Percentiles rank a stretch among this genome's conserved stretches.
Conservation (phyloP, 2,888 invertebrate species). For the Cynaeus angustus region DNA sequence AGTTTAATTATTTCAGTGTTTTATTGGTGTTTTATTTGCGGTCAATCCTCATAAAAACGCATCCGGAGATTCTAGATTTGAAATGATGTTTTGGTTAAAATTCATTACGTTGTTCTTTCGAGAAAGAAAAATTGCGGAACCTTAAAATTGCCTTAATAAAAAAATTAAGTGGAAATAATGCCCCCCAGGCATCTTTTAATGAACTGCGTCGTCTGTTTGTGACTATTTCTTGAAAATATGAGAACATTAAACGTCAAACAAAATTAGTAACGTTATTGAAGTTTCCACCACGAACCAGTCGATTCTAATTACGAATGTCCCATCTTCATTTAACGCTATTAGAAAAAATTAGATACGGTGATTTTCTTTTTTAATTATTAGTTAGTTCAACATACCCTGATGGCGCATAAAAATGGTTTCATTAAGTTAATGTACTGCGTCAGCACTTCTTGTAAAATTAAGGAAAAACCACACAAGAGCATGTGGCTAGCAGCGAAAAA, state of each 20-base stretch:
- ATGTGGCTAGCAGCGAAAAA: slow-evolving; percentile 22
- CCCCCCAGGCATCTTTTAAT: not conserved
- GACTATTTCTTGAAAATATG: not conserved
- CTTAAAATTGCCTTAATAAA: not conserved
- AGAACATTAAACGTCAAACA: not conserved
- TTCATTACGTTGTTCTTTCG: no score
- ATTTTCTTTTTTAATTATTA: slow-evolving; percentile 28
- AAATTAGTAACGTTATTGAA: not conserved
- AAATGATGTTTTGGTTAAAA: no score
- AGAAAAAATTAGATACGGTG: slow-evolving; percentile 5
- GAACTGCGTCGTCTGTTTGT: not conserved
- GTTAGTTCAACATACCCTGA: slow-evolving; percentile 29
- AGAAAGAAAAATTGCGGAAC: no score
- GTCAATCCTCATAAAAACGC: no score
- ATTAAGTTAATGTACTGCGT: slow-evolving; percentile 36
- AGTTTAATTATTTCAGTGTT: no score
- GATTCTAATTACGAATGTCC: not conserved
- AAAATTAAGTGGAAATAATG: not conserved
- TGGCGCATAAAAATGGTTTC: slow-evolving; percentile 39
- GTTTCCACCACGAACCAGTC: not conserved
- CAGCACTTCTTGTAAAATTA: slow-evolving; percentile 39
- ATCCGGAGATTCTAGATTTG: no score
- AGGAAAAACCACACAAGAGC: slow-evolving; percentile 37
- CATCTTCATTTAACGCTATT: not conserved
- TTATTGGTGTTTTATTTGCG: no score